Evolutionary conservation across 2,113 vertebrate species (phyloP).

Genomic region (Tragelaphus buxtoni): DNA sequence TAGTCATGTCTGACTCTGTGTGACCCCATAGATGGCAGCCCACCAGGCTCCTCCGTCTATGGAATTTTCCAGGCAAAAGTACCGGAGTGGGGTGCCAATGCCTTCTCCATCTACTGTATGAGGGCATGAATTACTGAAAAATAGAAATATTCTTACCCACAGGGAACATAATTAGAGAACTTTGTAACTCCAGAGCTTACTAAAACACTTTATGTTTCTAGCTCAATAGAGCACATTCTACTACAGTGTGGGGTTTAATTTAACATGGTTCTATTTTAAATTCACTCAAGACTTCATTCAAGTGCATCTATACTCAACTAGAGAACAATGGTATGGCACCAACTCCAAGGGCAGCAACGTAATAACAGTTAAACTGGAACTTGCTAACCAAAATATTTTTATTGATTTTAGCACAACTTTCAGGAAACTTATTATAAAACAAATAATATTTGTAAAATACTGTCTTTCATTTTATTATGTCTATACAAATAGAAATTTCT

Average conservation of each 20-base stretch:
- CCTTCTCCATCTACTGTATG: fast-evolving
- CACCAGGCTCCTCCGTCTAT: background rate
- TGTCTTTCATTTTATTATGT: background rate
- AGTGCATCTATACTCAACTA: background rate
- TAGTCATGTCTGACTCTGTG: background rate
- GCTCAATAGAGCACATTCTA: background rate
- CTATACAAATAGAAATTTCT: background rate
- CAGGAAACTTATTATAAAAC: slow-evolving; percentile 14
- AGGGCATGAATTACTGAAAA: background rate
- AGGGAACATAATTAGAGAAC: background rate
- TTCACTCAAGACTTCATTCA: background rate
- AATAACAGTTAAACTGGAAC: background rate
- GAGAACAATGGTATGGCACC: background rate
- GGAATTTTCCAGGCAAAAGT: background rate
- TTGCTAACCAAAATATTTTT: background rate
- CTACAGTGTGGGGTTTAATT: background rate
- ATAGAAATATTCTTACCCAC: background rate
- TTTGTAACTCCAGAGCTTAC: background rate
- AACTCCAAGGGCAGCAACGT: background rate
- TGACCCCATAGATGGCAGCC: background rate
- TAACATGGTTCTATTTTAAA: background rate
- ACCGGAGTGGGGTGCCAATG: background rate
- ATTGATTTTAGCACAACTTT: background rate
- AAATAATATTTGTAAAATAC: background rate
- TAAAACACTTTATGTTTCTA: background rate